Conservation (phyloP, 1,140 invertebrate genomes). For the Rhysida immarginata region DNA sequence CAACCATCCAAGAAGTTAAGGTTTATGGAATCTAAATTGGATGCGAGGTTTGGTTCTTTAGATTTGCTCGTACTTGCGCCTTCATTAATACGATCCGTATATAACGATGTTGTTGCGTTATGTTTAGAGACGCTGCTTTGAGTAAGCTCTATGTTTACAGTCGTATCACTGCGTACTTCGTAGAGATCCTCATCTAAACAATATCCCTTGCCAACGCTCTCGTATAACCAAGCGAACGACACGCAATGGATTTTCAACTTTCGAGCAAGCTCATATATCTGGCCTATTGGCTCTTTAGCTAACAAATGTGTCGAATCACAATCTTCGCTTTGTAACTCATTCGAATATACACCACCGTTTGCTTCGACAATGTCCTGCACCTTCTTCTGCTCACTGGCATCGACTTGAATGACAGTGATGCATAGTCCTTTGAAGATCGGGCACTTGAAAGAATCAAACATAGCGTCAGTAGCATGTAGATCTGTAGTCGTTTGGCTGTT, state of each 20-base stretch:
- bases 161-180: constrained; percentile 27
- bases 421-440: constrained; percentile 63
- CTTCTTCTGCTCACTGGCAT: constrained; percentile 44
- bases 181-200: constrained; percentile 52
- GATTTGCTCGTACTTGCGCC: constrained; percentile 13
- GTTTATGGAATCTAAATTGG: not conserved
- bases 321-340: not conserved
- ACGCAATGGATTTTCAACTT: constrained; percentile 58
- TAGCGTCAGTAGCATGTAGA: constrained; percentile 42
- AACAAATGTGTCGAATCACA: constrained; percentile 10
- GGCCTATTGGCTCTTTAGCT: constrained; percentile 29
- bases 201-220: constrained; percentile 54
- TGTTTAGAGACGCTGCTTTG: too few relatives aligned
- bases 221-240: constrained; percentile 54
- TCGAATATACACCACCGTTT: constrained; percentile 37
- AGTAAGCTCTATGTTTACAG: not conserved
- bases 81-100: constrained; percentile 15
- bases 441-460: constrained; percentile 49
- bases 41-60: constrained; percentile 20
- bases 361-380: constrained; percentile 51
- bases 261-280: constrained; percentile 62
- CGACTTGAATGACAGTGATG: constrained; percentile 61
- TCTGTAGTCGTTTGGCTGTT: constrained; percentile 41
- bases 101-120: constrained; percentile 26
- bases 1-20: constrained; percentile 61